Conservation (phyloP, 2,113 vertebrate genomes). For the Penelope pileata region DNA sequence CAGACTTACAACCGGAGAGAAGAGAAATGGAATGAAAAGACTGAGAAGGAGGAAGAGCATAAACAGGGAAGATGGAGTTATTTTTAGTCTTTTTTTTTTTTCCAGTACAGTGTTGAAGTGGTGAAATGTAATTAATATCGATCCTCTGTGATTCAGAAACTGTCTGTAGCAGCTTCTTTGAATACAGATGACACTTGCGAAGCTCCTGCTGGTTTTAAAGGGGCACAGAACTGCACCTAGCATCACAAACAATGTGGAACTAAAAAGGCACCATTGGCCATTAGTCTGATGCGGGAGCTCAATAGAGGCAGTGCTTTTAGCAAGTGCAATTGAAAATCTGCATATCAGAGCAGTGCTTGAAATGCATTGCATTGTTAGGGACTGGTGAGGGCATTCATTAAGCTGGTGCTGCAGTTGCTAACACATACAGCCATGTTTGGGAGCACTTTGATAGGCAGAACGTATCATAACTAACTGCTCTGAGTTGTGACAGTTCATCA, state of each 20-base stretch:
- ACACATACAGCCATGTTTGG: neutral
- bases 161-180: neutral
- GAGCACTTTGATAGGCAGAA: neutral
- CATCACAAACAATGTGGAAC: neutral
- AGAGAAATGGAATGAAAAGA: neutral
- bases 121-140: conserved; percentile 44
- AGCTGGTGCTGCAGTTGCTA: neutral
- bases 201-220: neutral
- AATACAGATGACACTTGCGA: neutral
- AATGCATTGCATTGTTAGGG: neutral
- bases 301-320: neutral
- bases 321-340: neutral
- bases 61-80: neutral
- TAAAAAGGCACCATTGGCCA: neutral
- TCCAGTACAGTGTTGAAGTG: neutral
- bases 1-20: neutral
- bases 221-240: neutral
- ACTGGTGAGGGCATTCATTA: neutral
- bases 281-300: neutral
- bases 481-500: neutral
- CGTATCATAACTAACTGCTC: neutral
- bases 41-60: neutral
- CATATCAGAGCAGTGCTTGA: neutral
- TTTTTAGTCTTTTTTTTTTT: neutral
- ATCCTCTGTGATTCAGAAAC: conserved; percentile 38